Evolutionary conservation across 2,888 invertebrate genomes (phyloP), one percentile per base, ranked within the genome.

Genomic region (Orthosia gothica): DNA sequence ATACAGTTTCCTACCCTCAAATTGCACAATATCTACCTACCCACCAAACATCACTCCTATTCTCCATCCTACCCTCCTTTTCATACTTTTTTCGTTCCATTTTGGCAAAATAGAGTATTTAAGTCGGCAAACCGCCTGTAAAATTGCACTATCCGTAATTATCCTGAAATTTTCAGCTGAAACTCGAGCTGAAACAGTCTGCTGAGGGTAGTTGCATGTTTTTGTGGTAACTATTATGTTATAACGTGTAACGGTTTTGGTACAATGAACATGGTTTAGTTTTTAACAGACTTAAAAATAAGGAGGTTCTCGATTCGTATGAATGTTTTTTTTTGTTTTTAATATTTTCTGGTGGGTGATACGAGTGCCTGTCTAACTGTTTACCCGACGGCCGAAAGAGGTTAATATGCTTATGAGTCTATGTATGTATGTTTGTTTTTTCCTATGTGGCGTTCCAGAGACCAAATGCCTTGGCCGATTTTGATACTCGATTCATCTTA

Each of bases 81-180:
- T 76, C 18, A 15, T 59, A 54, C 62, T 70, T 75, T 81, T 82
- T 82, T 74, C 84, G 68, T 72, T 74, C 84, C 87, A 79, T 91
- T 92, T 92, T 75, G 88, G 88, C 87, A 87, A 89, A 88, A 86
- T 88, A 87, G 86, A 88, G 88, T 91, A 88, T 90, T 93, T 92
- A 92, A 90, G 79, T 88, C 89, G 66, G 79, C 81, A 81, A 82
- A 79, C 88, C 84, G 86, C 81, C 90, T 85, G 90, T 89, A 87
- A 91, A 94, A 94, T 93, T 93, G 89, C 92, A 92, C 92, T 93
- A 93, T 92, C 91, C 85, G 91, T 91, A 92, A 94, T 94, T 94
- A 92, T 90, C 78, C 88, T 86, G 89, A 88, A 90, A 89, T 84
- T 88, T 89, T 80, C 82, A 79, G 76, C 84, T 82, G 81, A 72